A percentile compares a stretch with the other conserved stretches of the same genome.
Evolutionary conservation across 2,113 vertebrate genomes (phyloP).

Genomic region (Oncorhynchus keta): DNA sequence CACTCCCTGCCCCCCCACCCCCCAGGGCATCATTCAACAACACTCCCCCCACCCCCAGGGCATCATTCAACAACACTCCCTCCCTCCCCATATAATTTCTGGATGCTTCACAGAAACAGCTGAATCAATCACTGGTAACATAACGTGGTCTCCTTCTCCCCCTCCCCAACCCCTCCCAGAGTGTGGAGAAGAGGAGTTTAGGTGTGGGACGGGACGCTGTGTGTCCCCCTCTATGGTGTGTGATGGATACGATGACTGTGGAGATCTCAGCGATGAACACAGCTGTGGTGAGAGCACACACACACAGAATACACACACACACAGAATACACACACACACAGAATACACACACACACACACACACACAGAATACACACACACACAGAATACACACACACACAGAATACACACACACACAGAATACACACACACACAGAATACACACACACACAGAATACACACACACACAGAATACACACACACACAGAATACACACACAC

Average conservation of each 20-base stretch:
- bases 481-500: no score
- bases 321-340: slow-evolving; percentile 10
- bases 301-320: not conserved
- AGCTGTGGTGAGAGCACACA: slow-evolving; percentile 81
- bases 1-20: no score
- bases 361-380: not conserved
- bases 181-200: slow-evolving; percentile 79
- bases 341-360: slow-evolving; percentile 5
- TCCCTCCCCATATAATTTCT: no score
- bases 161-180: slow-evolving; percentile 66
- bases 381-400: not conserved
- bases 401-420: no score
- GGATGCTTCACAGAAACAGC: not conserved
- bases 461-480: no score
- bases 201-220: slow-evolving; percentile 87
- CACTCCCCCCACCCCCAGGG: no score
- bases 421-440: no score
- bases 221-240: slow-evolving; percentile 81
- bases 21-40: no score
- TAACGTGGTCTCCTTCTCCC: slow-evolving; percentile 6
- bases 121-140: no score
- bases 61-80: no score
- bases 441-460: no score
- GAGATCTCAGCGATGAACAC: slow-evolving; percentile 91
- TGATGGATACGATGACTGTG: slow-evolving; percentile 95